Evolutionary conservation across 2,888 invertebrate genomes (phyloP), one percentile per base, ranked within the genome.

Genomic region (Pachydiplax longipennis): DNA sequence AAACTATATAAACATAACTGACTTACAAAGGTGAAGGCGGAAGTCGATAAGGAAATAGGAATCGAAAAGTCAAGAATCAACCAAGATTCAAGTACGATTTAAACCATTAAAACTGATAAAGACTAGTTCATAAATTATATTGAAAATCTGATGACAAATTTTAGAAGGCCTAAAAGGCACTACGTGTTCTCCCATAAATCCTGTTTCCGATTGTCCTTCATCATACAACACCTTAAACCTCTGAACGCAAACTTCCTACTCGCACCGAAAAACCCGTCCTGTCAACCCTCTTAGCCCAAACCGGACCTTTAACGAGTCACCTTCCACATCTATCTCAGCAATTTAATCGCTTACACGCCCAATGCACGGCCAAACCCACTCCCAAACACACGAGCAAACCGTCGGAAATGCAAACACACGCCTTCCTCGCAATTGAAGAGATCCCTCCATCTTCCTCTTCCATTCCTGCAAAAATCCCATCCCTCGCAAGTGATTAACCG

Each of bases 401-500:
- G 73, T 31, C 12, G 25, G 3, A 73, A 25, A 73, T 37, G 40
- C 35, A 81, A 25, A 31, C 35, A 83, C 37, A 22, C 22, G 22
- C n/a, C 87, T 37, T 65, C 87, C 12, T 15, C 44, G 10, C 44
- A 44, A 8, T 44, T 44, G 44, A 44, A 4, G 44, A 44, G 44
- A 44, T 12, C 87, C 22, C 37, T 58, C 31, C 10, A 15, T 31
- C 83, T 53, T 15, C 83, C 58, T 35, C 87, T 13, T n/a, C 53
- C 83, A 48, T 35, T 25, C 53, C 83, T 8, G 53, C 82, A 58
- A 83, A 83, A 81, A 87, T 87, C 87, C 87, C 87, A 65, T 53
- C 87, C 82, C 82, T 87, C 37, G 31, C 4, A 48, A 83, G 91
- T 82, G 91, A 91, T 91, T 91, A 91, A 91, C 91, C 82, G 91